Base-by-base conservation (phyloP, 2,797 vertebrate species). In the Limnodromus scolopaceus region DNA sequence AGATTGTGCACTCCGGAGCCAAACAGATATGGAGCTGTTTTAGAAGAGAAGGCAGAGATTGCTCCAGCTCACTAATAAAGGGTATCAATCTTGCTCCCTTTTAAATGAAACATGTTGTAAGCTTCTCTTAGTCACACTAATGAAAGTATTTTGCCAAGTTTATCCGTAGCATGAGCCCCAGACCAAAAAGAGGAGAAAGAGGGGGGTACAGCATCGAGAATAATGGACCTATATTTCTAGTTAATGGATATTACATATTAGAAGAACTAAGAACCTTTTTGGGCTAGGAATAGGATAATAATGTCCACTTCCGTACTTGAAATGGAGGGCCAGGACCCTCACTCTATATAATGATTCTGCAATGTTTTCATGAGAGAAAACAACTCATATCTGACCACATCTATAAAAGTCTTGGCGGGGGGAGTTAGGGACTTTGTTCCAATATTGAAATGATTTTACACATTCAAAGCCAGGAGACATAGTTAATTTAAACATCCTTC, bases 41-140 rank as follows among this genome's bases (percentile, higher is more conserved):
- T 89, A 92, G 90, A 94, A 96, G 92, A 87, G 93, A 96, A 95
- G 55, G 93, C 84, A 96, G 65, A 65, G 94, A 95, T 96, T 96
- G 95, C 92, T 97, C 87, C 96, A 97, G 84, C 95, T 96, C 12
- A 2, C 95, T 96, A 97, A 97, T 95, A 95, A 97, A 97, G 72
- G 41, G 43, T 94, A 96, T 96, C 89, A 94, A 90, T 96, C 94
- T 94, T 96, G 79, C 57, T 96, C 92, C 78, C 91, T 91, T 93
- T 92, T 96, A 97, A 98, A 97, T 96, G 82, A 97, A 97, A 96
- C 91, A 94, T 94, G 66, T 84, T 92, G 88, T 95, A 96, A 91
- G 94, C 89, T 90, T 92, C 95, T 85, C 91, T 93, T 92, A 96
- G 92, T 95, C 93, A 95, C 84, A 84, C 77, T 97, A 95, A 97